These are phyloP conservation scores for Exaiptasia diaphana DNA, from an alignment of 64 coral and sea anemone species.

Conservation along the genomic window DNA sequence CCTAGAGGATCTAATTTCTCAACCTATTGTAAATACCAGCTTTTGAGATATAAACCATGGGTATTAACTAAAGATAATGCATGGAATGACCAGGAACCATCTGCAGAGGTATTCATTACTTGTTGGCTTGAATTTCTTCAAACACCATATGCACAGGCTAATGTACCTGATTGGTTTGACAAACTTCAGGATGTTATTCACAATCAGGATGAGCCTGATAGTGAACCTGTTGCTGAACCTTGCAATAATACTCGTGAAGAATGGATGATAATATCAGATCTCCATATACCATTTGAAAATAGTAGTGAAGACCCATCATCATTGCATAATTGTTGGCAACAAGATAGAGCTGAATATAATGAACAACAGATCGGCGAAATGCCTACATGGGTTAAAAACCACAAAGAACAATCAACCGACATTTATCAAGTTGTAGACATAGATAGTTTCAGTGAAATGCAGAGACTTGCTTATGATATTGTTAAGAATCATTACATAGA, in stretches of 20 bases:
- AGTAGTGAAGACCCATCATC: not conserved
- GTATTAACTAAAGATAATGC: constrained; percentile 26
- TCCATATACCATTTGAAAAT: constrained; percentile 37
- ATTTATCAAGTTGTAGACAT: constrained; percentile 33
- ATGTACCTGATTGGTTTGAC: constrained; percentile 53
- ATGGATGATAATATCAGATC: constrained; percentile 39
- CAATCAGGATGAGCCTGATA: constrained; percentile 13
- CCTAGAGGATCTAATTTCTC: constrained; percentile 12
- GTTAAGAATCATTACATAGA: constrained; percentile 29
- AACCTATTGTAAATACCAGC: not conserved
- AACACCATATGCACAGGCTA: constrained; percentile 52
- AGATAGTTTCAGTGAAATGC: constrained; percentile 22
- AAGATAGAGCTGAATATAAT: constrained; percentile 6
- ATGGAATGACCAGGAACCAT: constrained; percentile 43
- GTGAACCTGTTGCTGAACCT: constrained; percentile 6
- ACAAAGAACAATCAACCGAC: not conserved
- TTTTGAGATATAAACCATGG: constrained; percentile 39
- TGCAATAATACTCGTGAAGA: constrained; percentile 17
- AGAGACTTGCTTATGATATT: constrained; percentile 42
- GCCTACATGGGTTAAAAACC: constrained; percentile 24
- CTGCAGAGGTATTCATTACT: constrained; percentile 17
- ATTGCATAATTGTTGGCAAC: constrained; percentile 43
- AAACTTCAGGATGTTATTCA: constrained; percentile 29
- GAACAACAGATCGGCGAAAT: constrained; percentile 46
- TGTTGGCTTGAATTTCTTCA: constrained; percentile 43